Conservation (phyloP, 2,113 vertebrate species). For the Nothobranchius kuhntae region DNA sequence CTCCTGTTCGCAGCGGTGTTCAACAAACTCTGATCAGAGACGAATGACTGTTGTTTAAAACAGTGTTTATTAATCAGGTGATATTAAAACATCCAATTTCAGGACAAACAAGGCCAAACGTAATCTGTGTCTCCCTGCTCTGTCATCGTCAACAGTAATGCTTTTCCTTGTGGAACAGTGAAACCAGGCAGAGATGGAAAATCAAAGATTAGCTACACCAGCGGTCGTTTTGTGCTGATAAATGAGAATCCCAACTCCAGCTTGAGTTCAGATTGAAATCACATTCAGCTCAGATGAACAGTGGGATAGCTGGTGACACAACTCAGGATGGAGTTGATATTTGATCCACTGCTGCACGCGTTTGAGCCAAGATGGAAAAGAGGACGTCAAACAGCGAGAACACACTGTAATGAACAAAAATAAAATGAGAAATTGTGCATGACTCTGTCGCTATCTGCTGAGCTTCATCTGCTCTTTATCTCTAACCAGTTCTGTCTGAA, state of each 20-base stretch:
- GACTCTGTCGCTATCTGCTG: not conserved
- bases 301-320: constrained; percentile 6
- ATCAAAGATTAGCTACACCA: constrained; percentile 32
- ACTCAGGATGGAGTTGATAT: not conserved
- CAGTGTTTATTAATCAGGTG: no score
- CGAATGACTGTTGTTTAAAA: no score
- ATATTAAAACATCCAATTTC: no score
- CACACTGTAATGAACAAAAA: constrained; percentile 5
- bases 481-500: not conserved
- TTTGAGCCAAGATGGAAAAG: not conserved
- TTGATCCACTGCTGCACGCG: constrained; percentile 10
- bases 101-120: no score
- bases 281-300: constrained; percentile 12
- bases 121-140: no score
- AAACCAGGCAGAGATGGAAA: constrained; percentile 6
- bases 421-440: not conserved
- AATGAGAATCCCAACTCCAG: constrained; percentile 30
- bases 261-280: constrained; percentile 39
- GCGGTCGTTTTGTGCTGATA: constrained; percentile 25
- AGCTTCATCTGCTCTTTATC: not conserved
- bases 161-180: not conserved
- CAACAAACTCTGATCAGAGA: no score
- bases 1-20: no score
- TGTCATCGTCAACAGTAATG: no score
- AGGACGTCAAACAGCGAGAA: constrained; percentile 9